Base-by-base conservation (phyloP, 2,888 invertebrate species). In the Gibbula magus region DNA sequence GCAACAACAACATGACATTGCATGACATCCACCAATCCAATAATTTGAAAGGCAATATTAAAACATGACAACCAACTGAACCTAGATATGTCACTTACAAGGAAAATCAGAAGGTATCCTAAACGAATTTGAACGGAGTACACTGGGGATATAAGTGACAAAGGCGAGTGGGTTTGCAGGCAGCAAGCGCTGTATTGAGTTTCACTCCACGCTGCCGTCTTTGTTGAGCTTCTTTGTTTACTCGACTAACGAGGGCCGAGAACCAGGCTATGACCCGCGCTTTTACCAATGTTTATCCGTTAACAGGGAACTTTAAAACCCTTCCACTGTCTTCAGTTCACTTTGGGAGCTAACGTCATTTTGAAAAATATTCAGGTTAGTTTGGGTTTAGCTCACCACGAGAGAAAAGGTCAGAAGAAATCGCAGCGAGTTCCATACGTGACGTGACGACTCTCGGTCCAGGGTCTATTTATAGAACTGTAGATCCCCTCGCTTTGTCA, bases 391-490 rank as follows among this genome's bases (percentile, higher is more conserved):
- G 32, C 20, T 32, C 16, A 35, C n/a, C 18, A 5, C 29, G n/a
- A 10, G 45, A 45, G n/a, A 22, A 66, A 70, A 70, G 70, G 70
- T 70, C 70, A 70, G 35, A 39, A 32, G 70, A 70, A 70, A 35
- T 35, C 61, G 20, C 35, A 35, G 16, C 20, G 7, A 20, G 29
- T 35, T 70, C 32, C 13, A 70, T 35, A 70, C 56, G n/a, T 39
- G 70, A 70, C 70, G 70, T 70, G 70, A 70, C 70, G 70, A 70
- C 70, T 20, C 16, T 16, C 70, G 10, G 70, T 70, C 35, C 70
- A 20, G 10, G 18, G 35, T 70, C 70, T 70, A 70, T 70, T 70
- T 70, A 35, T 70, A 35, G 70, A 70, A 35, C 70, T n/a, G 39
- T 35, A 35, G 70, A 35, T 70, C 35, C 35, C 39, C 39, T 20